These are phyloP conservation scores for Rhynchophorus ferrugineus DNA, from an alignment of 1,140 invertebrate genomes.

Conservation along the genomic window DNA sequence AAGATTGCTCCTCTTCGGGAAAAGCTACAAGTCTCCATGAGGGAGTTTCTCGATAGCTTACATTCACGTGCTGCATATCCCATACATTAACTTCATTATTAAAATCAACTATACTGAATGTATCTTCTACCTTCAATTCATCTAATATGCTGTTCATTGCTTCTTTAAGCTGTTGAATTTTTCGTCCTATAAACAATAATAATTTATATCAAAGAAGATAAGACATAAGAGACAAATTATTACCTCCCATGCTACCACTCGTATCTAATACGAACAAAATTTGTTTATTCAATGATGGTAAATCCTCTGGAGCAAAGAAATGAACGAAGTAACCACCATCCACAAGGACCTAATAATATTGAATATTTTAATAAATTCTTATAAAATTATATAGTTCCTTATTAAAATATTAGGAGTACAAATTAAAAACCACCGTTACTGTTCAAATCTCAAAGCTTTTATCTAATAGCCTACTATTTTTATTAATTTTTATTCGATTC, in stretches of 20 bases:
- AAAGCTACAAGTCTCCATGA: too few relatives aligned
- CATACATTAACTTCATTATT: constrained; percentile 46
- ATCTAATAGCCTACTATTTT: too few relatives aligned
- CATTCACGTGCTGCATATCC: constrained; percentile 29
- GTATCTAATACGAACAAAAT: constrained; percentile 66
- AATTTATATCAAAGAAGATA: too few relatives aligned
- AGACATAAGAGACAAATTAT: constrained; percentile 13
- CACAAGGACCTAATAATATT: constrained; percentile 42
- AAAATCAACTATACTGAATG: constrained; percentile 61
- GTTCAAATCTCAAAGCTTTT: too few relatives aligned
- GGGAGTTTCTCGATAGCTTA: constrained; percentile 10
- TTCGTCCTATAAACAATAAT: constrained; percentile 38
- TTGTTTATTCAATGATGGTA: constrained; percentile 56
- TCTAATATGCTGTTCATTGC: constrained; percentile 59
- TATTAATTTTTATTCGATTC: too few relatives aligned
- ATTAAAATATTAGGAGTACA: too few relatives aligned
- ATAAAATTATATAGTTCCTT: too few relatives aligned
- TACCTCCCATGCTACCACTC: constrained; percentile 62
- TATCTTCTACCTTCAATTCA: constrained; percentile 54
- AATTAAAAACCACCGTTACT: too few relatives aligned
- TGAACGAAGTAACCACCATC: constrained; percentile 73
- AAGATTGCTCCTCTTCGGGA: too few relatives aligned
- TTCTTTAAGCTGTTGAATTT: constrained; percentile 55
- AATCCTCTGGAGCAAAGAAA: constrained; percentile 56
- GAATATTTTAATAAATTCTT: too few relatives aligned